Evolutionary conservation across 2,888 invertebrate species (phyloP), one percentile per base, ranked within the genome.

Genomic region (Mimumesa dahlbomi): DNA sequence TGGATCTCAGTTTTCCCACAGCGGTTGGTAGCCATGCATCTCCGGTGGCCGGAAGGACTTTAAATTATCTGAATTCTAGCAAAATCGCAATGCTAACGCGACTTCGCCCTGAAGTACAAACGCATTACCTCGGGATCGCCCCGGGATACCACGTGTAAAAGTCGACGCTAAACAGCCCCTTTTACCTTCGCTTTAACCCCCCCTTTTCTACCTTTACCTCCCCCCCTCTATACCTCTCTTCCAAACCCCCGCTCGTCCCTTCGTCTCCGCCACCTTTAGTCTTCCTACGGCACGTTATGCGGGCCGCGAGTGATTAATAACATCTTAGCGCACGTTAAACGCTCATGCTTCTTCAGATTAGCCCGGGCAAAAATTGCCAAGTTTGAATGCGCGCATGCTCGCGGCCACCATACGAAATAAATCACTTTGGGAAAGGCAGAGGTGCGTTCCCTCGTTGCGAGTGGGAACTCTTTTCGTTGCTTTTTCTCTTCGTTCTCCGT

Each of bases 341-440:
- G 80, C 67, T 73, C 68, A 67, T 71, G 77, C 77, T 81, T 82
- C 82, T 77, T 77, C 71, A 73, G 82, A 81, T 81, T 80, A 82
- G 77, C 65, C 49, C 42, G 69, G 56, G 71, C 62, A 81, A 77
- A 82, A 80, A 77, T 75, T 53, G 72, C 71, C 71, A 75, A 80
- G 68, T 81, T 80, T 76, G 79, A 80, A 80, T 74, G 69, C 53
- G 63, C 65, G 67, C 64, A 57, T 65, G 53, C 72, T 69, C 70
- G 69, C 73, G 66, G 64, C 67, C 67, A 62, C 72, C 73, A 75
- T 73, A 78, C 70, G 61, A 64, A 71, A 79, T 79, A 79, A 79
- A 79, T 79, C 81, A 81, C 75, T 73, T 78, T 75, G 64, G 75
- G 58, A 72, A 73, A 73, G 69, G 65, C 38, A 63, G 31, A 61